Evolutionary conservation across 2,888 invertebrate species (phyloP), one percentile per base, ranked within the genome.

Genomic region (Drosophila hamatofila): DNA sequence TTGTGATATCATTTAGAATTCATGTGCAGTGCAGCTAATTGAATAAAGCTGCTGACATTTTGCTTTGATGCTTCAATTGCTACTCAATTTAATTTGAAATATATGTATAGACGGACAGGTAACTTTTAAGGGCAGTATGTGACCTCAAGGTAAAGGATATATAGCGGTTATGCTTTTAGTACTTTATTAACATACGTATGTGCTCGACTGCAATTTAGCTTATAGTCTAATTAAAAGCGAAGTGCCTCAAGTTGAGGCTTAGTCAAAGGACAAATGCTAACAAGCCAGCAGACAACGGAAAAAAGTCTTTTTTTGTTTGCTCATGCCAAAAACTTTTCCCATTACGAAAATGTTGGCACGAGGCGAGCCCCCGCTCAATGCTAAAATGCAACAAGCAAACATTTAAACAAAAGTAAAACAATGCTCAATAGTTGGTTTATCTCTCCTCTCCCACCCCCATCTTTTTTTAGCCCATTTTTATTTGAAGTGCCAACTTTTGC

Each of bases 341-440:
- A 88, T 83, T 88, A 82, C 74, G 49, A 52, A 80, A 88, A 57
- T 67, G 71, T 74, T 62, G 46, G 46, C 64, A 68, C 72, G 69
- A 52, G 68, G 39, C 21, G 58, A 60, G 67, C 16, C 12, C 21
- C 16, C 9, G 39, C 18, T 33, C 30, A 21, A 66, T 70, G 80
- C 70, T 78, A 81, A 68, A 75, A 58, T 58, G 66, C 78, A 77
- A 66, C 86, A 88, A 80, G 86, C 83, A 67, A 80, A 68, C 69
- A 85, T 81, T 88, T 80, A 57, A 74, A 63, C 72, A 67, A 86
- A 81, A 81, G 71, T 73, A 67, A 73, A 80, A 83, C 83, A 81
- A 80, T 66, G 66, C 74, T 42, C 66, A 61, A 78, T 86, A 78
- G 68, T 87, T 78, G 56, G 42, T 21, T 59, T 59, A 30, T 55